Evolutionary conservation across 2,888 invertebrate species (phyloP).

Genomic region (Caradrina clavipalpis): DNA sequence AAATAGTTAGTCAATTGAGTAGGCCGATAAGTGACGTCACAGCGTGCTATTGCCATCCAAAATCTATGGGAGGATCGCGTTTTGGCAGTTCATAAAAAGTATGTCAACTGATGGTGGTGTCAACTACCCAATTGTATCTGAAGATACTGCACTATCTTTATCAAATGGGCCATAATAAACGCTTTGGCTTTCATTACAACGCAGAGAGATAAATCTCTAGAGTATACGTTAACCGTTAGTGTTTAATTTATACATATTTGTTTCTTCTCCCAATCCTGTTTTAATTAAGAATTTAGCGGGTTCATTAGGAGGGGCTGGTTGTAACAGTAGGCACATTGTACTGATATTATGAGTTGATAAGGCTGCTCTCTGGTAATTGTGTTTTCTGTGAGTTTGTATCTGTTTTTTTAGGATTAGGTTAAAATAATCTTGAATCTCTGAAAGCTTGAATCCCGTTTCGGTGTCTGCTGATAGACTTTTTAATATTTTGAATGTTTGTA

Average conservation of each 20-base stretch:
- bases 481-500: too few relatives aligned
- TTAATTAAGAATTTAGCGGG: constrained; percentile 49
- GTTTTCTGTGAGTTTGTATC: constrained; percentile 3
- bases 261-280: constrained; percentile 47
- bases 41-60: too few relatives aligned
- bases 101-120: too few relatives aligned
- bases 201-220: constrained; percentile 38
- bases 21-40: too few relatives aligned
- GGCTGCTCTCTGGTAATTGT: constrained; percentile 8
- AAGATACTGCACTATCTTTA: neutral
- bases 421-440: too few relatives aligned
- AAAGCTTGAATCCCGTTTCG: too few relatives aligned
- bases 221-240: constrained; percentile 33
- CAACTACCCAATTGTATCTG: neutral
- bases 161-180: constrained; percentile 52
- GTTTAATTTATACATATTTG: constrained; percentile 60
- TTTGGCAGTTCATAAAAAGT: too few relatives aligned
- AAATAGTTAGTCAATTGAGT: too few relatives aligned
- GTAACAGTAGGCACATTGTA: constrained; percentile 11
- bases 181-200: constrained; percentile 35
- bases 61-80: too few relatives aligned
- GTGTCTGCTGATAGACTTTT: too few relatives aligned
- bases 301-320: constrained; percentile 31
- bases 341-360: constrained; percentile 20
- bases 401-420: neutral